Conservation (phyloP, 1,140 invertebrate genomes). For the Drosophila gunungcola region DNA sequence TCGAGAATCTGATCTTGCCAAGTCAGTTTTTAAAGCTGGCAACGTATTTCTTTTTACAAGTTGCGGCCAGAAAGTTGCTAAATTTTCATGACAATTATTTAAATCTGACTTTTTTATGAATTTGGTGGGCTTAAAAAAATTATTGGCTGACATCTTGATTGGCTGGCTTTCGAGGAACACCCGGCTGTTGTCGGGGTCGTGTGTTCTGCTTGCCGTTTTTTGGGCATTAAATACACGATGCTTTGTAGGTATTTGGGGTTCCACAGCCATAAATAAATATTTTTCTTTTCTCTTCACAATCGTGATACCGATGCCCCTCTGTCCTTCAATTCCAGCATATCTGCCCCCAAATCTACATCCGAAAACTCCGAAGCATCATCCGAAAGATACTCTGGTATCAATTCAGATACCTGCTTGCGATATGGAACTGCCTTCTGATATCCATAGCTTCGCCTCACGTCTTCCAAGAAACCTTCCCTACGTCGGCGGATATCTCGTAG, state of each 20-base stretch:
- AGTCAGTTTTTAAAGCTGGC: too few species aligned
- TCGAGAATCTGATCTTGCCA: too few species aligned
- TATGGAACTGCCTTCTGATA: not conserved
- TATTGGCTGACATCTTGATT: not conserved
- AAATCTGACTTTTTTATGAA: not conserved
- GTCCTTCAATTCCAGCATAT: not conserved
- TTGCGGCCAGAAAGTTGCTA: too few species aligned
- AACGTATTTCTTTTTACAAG: too few species aligned
- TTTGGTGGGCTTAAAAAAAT: not conserved
- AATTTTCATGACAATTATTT: too few species aligned
- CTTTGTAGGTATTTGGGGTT: too few species aligned
- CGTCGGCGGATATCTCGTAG: not conserved
- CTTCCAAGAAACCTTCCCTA: not conserved
- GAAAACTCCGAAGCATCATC: not conserved
- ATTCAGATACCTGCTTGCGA: not conserved
- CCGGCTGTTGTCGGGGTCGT: not conserved
- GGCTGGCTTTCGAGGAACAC: not conserved
- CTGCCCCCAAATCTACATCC: not conserved
- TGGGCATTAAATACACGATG: not conserved
- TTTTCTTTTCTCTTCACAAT: not conserved
- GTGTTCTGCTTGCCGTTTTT: constrained; percentile 1
- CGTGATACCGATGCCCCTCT: not conserved
- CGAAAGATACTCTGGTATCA: not conserved
- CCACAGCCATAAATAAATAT: not conserved
- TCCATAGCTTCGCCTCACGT: not conserved